Base-by-base conservation (phyloP, 2,888 invertebrate genomes). In the Euplexia lucipara region DNA sequence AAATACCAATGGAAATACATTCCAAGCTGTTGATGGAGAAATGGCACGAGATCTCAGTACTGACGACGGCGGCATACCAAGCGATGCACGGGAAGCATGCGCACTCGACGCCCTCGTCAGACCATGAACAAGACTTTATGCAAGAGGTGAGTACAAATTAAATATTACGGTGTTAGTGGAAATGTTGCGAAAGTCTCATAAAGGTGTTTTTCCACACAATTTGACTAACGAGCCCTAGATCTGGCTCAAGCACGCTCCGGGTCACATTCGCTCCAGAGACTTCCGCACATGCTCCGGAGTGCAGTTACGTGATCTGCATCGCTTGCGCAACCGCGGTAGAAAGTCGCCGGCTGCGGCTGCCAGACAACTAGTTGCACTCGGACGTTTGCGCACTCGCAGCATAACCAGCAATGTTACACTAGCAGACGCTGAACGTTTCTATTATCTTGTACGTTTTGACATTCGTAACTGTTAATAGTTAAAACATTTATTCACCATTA, bases 21-120 rank as follows among this genome's bases (percentile, higher is more conserved):
- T 99, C 99, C 75, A 97, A 98, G 95, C 96, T 99, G 83, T 96
- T 99, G 87, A 99, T 99, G 88, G 98, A 99, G 95, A 99, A 99
- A 94, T 99, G 99, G 99, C 99, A 99, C 92, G 99, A 99, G 96
- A 97, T 99, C 86, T 96, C 99, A 86, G 98, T 99, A 84, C 96
- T 99, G 84, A 99, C 98, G 75, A 99, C 99, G 69, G 98, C 98
- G 65, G 98, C 99, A 57, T 99, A 98, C 91, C 98, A 98, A 90
- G 98, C 99, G 79, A 97, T 99, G 93, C 98, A 98, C 87, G 98
- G 98, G 71, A 95, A 95, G 84, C 94, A 95, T 48, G 90, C 94
- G 60, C 93, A 94, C 79, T 88, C 92, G 75, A 91, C 93, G 65
- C 93, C 94, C 56, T 91, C 95, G 52, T 91, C 95, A 65, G 95